A percentile compares a stretch with the other conserved stretches of the same genome.
Conservation (phyloP, 2,888 invertebrate genomes). For the Cheilosia grossa region DNA sequence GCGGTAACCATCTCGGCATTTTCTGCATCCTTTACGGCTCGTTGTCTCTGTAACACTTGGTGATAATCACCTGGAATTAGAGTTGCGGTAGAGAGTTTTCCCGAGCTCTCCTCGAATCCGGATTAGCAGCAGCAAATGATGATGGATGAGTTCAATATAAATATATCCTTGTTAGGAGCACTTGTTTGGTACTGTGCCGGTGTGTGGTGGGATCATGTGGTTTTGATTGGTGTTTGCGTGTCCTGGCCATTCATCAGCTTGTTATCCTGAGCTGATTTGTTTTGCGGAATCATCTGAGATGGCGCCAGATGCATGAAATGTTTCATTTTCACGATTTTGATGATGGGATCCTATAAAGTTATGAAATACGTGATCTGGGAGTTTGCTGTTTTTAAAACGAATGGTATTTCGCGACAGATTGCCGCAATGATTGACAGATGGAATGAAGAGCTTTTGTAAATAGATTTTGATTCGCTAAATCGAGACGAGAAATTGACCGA, state of each 20-base stretch:
- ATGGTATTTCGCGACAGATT: slow-evolving; percentile 19
- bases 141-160: slow-evolving; percentile 70
- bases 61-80: slow-evolving; percentile 74
- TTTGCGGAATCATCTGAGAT: slow-evolving; percentile 23
- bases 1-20: slow-evolving; percentile 41
- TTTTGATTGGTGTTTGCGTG: slow-evolving; percentile 66
- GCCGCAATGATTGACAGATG: slow-evolving; percentile 4
- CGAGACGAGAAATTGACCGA: too few relatives aligned
- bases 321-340: slow-evolving; percentile 54
- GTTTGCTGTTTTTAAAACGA: slow-evolving; percentile 10
- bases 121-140: slow-evolving; percentile 52
- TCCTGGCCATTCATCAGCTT: slow-evolving; percentile 64
- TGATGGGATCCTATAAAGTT: slow-evolving; percentile 58
- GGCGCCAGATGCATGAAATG: slow-evolving; percentile 69
- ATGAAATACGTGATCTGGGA: slow-evolving; percentile 66
- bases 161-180: slow-evolving; percentile 56
- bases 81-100: slow-evolving; percentile 61
- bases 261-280: slow-evolving; percentile 68
- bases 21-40: slow-evolving; percentile 24
- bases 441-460: not conserved
- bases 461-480: not conserved
- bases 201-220: slow-evolving; percentile 66
- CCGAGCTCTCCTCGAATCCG: slow-evolving; percentile 36
- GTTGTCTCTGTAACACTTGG: slow-evolving; percentile 64
- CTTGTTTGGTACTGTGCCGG: slow-evolving; percentile 33